phyloP scores from a whole-genome alignment of 2,113 vertebrate genomes.

The Jacana jacana region DNA sequence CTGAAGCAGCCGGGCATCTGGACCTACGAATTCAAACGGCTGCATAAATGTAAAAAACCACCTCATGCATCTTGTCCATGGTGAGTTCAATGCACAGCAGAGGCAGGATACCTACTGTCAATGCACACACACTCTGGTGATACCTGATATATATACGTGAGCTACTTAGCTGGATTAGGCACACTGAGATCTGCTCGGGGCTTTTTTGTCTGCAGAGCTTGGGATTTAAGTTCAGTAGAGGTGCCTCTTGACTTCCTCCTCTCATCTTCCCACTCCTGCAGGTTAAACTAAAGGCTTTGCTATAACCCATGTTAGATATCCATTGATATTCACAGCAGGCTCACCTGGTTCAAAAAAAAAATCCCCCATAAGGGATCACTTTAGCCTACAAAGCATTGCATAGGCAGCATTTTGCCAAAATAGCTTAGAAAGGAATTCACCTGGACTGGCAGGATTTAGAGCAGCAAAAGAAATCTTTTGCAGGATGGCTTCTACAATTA shows the following conservation, averaged over 20 bases:
- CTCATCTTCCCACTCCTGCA: background rate
- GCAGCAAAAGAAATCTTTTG: background rate
- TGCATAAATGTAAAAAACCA: background rate
- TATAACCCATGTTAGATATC: background rate
- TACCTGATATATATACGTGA: background rate
- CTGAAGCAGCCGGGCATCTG: background rate
- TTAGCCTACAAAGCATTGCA: background rate
- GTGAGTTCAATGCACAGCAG: background rate
- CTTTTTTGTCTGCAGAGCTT: background rate
- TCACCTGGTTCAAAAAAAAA: background rate
- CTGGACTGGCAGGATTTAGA: background rate
- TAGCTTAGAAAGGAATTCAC: background rate
- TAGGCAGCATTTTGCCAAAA: background rate
- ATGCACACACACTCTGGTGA: background rate
- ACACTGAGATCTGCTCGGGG: background rate
- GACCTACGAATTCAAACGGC: background rate
- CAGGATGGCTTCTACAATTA: background rate
- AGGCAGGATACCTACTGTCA: background rate
- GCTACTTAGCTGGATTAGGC: background rate
- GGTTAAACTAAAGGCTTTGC: background rate
- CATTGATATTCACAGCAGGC: background rate
- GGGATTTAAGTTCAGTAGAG: background rate
- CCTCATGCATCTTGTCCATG: background rate
- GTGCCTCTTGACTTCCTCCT: background rate
- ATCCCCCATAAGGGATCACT: background rate